Base-by-base conservation (phyloP, 2,888 invertebrate species). In the Dicyrtoma fusca region DNA sequence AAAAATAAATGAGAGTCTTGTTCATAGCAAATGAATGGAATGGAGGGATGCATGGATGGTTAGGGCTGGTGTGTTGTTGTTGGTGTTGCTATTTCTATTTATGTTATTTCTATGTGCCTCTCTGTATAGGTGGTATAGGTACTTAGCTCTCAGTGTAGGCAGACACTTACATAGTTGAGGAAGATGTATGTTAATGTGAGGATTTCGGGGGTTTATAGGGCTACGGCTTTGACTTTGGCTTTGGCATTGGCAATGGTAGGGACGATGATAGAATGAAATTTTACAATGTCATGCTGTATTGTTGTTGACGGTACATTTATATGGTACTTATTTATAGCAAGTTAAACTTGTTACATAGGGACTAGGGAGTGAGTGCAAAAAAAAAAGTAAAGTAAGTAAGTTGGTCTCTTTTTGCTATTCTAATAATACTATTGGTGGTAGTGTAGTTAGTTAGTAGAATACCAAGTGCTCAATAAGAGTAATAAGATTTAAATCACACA, bases 1-100 rank as follows among this genome's bases (percentile, higher is more conserved):
- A 66, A 66, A 66, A 66, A 66, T 66, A 66, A 66, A 66, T 53
- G 51, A 65, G 51, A 49, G 65, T 47, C 53, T 34, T 34, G 34
- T 34, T 34, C 34, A 34, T 34, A 34, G 3, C 34, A 34, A 34
- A 34, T 34, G 3, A 34, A 34, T 5, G 3, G 34, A 34, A 34
- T 34, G 34, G 34, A n/a, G 34, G 8, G 34, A 34, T 34, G 34
- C 34, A 34, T 5, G 34, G 34, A 34, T 34, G 3, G 34, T 34
- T 34, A 34, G 3, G 34, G 34, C 8, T 34, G 8, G 8, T 34
- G 34, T n/a, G n/a, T n/a, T n/a, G n/a, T n/a, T n/a, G 34, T 5
- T 34, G 34, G 34, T 34, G 34, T 8, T 3, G 8, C 34, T 34
- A 8, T 34, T 8, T 34, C 34, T 34, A 34, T n/a, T n/a, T n/a